Conservation (phyloP, 2,888 invertebrate genomes). For the Chymomyza amoena region DNA sequence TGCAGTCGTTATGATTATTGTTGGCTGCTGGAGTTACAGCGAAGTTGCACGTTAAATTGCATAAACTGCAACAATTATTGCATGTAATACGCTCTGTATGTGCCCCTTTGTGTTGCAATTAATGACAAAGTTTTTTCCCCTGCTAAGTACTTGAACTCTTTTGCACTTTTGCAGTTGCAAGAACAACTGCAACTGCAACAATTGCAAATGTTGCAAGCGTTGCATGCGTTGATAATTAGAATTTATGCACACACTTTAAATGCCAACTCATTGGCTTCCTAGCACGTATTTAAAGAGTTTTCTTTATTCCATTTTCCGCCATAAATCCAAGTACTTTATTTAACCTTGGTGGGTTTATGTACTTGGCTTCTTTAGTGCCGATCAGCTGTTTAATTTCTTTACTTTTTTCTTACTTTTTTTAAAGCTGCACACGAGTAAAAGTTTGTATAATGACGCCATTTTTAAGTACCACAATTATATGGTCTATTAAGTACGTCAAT, state of each 20-base stretch:
- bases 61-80: conserved; percentile 68
- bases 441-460: too few relatives aligned
- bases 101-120: conserved; percentile 47
- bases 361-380: too few relatives aligned
- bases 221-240: background rate
- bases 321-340: background rate
- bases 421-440: too few relatives aligned
- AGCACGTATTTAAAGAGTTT: background rate
- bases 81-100: conserved; percentile 31
- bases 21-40: conserved; percentile 1
- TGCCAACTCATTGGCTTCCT: conserved; percentile 1
- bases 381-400: too few relatives aligned
- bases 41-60: conserved; percentile 69
- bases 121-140: conserved; percentile 35
- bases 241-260: conserved; percentile 14
- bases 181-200: conserved; percentile 28
- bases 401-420: too few relatives aligned
- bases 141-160: conserved; percentile 30
- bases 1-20: conserved; percentile 12
- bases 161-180: conserved; percentile 14
- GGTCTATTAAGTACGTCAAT: too few relatives aligned
- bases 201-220: background rate
- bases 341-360: background rate
- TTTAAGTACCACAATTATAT: too few relatives aligned
- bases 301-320: background rate